Evolutionary conservation across 2,797 vertebrate species (phyloP), one percentile per base, ranked within the genome.

Genomic region (Takifugu ocellatus): DNA sequence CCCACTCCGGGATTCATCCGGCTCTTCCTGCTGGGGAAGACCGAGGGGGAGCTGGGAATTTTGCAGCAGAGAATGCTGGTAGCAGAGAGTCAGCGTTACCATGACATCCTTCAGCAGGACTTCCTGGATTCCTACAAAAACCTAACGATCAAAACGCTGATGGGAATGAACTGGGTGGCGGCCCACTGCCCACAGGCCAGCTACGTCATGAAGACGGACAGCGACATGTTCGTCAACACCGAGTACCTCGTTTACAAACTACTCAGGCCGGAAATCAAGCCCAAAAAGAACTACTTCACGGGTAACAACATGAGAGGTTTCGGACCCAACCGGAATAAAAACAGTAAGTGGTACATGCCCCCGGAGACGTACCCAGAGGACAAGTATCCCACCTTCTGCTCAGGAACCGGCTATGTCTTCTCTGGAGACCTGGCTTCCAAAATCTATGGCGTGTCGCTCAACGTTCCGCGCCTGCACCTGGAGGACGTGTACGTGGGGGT

Each of bases 161-260:
- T 99, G 97, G 97, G 97, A 55, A 95, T 99, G 93, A 94, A 98
- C 84, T 99, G 97, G 97, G 95, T 99, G 58, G 92, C 94, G 14
- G 88, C 87, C 4, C 89, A 95, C 63, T 99, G 97, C 69, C 93
- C 94, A 0, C 76, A 49, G 1, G 90, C 90, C 59, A 89, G 87
- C 0, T 99, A 99, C 0, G 94, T 97, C 61, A 98, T 99, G 96
- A 99, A 99, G 89, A 98, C 96, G 0, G 97, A 99, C 89, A 97
- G 95, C 0, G 97, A 99, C 77, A 95, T 99, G 96, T 99, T 99
- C 54, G 92, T 99, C 72, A 99, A 99, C 75, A 96, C 95, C 0
- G 96, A 99, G 44, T 95, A 97, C 71, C 93, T 99, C 67, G 90
- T 98, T 77, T 90, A 94, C 51, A 97, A 96, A 84, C 85, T 99